phyloP scores from a whole-genome alignment of 2,888 invertebrate species.

The Philopedon plagiatum region DNA sequence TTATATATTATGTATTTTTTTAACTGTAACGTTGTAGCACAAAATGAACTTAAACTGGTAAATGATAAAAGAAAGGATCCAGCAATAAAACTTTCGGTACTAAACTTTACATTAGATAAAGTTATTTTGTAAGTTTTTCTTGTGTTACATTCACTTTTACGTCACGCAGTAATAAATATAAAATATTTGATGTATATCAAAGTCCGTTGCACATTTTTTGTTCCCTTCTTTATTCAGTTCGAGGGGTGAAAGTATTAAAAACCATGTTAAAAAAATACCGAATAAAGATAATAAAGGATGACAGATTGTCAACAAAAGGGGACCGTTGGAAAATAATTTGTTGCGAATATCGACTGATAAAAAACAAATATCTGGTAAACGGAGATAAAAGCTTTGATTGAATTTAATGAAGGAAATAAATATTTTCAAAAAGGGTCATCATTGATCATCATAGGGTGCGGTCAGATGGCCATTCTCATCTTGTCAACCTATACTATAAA shows the following conservation, averaged over 20 bases:
- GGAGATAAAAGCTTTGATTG: not conserved
- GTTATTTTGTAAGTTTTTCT: not conserved
- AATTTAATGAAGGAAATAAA: not conserved
- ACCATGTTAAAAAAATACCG: conserved; percentile 9
- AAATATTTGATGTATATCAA: not conserved
- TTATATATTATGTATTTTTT: too few species aligned
- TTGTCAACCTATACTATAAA: too few species aligned
- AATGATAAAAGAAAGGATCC: too few species aligned
- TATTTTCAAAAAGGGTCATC: too few species aligned
- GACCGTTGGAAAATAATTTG: conserved; percentile 18
- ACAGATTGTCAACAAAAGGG: conserved; percentile 17
- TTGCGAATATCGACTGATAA: not conserved
- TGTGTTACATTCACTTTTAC: not conserved
- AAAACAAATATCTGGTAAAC: not conserved
- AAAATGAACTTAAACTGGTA: too few species aligned
- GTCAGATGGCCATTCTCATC: too few species aligned
- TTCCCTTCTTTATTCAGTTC: not conserved
- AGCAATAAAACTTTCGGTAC: too few species aligned
- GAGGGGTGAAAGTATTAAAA: not conserved
- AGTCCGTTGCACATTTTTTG: not conserved
- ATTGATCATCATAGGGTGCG: too few species aligned
- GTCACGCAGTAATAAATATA: not conserved
- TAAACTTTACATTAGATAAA: too few species aligned
- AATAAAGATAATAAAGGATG: conserved; percentile 29
- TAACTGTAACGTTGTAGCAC: too few species aligned